phyloP scores from a whole-genome alignment of 2,797 vertebrate genomes.

The Leucoraja ocellata region DNA sequence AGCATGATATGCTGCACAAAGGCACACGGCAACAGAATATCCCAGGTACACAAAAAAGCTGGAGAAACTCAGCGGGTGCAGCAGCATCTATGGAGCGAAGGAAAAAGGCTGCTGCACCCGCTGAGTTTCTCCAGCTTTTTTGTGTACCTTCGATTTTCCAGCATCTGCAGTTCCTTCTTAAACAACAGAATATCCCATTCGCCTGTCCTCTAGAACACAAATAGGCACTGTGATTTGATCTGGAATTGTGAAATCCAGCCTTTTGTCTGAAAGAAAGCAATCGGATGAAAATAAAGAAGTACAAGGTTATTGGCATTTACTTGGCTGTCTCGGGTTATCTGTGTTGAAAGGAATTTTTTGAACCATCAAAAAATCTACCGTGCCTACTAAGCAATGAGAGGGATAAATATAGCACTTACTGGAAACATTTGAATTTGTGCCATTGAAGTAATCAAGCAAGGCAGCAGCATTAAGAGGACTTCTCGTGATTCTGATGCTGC shows the following conservation, averaged over 20 bases:
- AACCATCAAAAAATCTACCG: not conserved
- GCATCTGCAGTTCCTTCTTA: no score
- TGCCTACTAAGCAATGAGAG: not conserved
- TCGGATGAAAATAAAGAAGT: not conserved
- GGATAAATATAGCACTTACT: constrained; percentile 5
- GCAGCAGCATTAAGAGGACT: constrained; percentile 24
- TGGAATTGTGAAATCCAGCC: not conserved
- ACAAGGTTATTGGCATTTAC: not conserved
- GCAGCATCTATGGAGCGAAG: no score
- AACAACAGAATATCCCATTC: not conserved
- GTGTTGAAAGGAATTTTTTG: not conserved
- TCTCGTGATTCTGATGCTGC: not conserved
- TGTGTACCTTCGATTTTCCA: no score
- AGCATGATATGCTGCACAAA: not conserved
- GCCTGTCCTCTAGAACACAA: no score
- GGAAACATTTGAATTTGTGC: constrained; percentile 29
- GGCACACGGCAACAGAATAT: no score
- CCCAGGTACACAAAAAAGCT: no score
- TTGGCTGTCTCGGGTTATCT: not conserved
- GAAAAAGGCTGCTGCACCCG: no score
- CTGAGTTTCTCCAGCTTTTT: no score
- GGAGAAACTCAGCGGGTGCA: no score
- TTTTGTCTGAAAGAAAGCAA: not conserved
- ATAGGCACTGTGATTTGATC: not conserved
- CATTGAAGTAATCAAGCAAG: constrained; percentile 25